Conservation (phyloP, 2,113 vertebrate genomes). For the Chloropsis hardwickii region DNA sequence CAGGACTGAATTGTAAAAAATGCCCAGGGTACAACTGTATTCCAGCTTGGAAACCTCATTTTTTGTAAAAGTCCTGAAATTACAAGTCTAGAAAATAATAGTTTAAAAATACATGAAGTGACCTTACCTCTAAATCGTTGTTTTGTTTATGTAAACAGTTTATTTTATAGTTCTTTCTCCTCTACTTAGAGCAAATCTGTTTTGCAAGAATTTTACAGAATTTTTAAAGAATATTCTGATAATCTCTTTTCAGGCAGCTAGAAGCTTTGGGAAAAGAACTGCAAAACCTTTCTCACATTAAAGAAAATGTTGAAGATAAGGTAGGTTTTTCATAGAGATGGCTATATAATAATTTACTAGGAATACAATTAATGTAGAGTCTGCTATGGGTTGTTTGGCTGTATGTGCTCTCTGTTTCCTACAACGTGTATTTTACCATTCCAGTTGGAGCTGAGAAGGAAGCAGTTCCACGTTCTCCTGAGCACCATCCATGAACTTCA, state of each 20-base stretch:
- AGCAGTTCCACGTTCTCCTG: conserved; percentile 96
- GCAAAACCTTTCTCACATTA: conserved; percentile 91
- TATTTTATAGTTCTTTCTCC: not conserved
- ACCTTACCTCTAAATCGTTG: not conserved
- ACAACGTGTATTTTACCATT: not conserved
- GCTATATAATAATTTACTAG: not conserved
- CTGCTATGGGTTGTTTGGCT: not conserved
- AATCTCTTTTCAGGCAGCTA: conserved; percentile 81
- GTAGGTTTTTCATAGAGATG: conserved; percentile 64
- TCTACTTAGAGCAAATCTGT: not conserved
- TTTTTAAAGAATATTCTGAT: not conserved
- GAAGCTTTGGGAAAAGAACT: conserved; percentile 95
- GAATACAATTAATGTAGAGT: not conserved
- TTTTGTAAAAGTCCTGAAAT: not conserved
- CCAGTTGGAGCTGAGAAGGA: conserved; percentile 93
- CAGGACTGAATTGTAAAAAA: not conserved
- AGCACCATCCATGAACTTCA: conserved; percentile 98
- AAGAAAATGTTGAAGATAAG: conserved; percentile 97
- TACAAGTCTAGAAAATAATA: not conserved
- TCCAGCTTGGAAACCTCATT: not conserved
- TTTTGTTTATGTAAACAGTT: not conserved
- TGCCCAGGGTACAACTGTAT: not conserved
- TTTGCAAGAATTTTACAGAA: not conserved
- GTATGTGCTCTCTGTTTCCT: not conserved
- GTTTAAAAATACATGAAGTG: not conserved